A percentile compares a stretch with the other conserved stretches of the same genome.
Evolutionary conservation across 2,888 invertebrate genomes (phyloP).

Genomic region (Drosophila histrio): DNA sequence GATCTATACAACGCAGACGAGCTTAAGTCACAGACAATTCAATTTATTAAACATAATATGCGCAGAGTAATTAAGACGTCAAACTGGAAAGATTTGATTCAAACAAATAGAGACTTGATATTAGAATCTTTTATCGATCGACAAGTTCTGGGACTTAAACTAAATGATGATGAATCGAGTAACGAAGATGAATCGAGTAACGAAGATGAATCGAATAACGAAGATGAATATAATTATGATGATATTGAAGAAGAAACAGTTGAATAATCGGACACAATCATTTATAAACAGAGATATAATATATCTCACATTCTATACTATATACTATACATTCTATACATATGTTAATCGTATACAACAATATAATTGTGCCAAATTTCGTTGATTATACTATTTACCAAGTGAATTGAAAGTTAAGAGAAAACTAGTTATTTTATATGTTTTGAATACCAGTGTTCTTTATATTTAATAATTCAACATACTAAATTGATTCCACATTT

Average conservation of each 20-base stretch:
- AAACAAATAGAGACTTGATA: neutral
- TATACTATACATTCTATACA: too few species aligned
- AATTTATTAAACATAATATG: neutral
- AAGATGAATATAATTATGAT: neutral
- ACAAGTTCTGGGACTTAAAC: neutral
- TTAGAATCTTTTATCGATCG: neutral
- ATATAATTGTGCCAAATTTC: too few species aligned
- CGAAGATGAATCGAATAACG: neutral
- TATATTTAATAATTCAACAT: slow-evolving; percentile 13
- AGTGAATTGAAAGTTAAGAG: too few species aligned
- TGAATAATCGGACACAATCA: too few species aligned
- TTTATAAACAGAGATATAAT: too few species aligned
- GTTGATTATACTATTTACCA: too few species aligned
- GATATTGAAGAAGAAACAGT: too few species aligned
- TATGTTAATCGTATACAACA: too few species aligned
- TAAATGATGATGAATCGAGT: neutral
- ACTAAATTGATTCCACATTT: too few species aligned
- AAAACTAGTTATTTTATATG: too few species aligned
- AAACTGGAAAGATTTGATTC: neutral
- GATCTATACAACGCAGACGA: slow-evolving; percentile 96
- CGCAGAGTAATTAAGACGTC: neutral
- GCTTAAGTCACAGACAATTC: neutral
- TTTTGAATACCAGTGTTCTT: neutral
- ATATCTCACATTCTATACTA: too few species aligned
- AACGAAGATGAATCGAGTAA: neutral